These are phyloP conservation scores for Drosophila mimetica DNA, from an alignment of 2,888 invertebrate genomes.

Conservation along the genomic window DNA sequence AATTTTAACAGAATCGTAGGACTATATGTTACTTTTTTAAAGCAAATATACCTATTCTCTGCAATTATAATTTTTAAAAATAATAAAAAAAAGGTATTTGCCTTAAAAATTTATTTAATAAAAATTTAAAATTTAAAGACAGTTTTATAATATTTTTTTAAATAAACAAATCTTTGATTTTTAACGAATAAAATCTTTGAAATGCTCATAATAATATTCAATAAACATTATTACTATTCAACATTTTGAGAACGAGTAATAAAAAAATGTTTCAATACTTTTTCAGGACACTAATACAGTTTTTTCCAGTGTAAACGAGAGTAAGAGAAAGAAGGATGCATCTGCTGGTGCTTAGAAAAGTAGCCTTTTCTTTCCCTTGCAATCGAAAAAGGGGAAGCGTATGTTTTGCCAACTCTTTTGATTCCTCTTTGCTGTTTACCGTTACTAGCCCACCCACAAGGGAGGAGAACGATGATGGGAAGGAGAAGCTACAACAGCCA, in stretches of 20 bases:
- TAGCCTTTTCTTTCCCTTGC: slow-evolving; percentile 57
- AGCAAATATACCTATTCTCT: not conserved
- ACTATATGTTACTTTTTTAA: not conserved
- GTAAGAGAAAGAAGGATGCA: slow-evolving; percentile 28
- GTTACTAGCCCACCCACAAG: slow-evolving; percentile 44
- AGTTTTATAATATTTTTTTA: too few species aligned
- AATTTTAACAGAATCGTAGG: too few species aligned
- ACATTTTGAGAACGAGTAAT: too few species aligned
- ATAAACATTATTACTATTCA: too few species aligned
- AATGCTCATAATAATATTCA: too few species aligned
- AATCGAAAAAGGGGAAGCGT: slow-evolving; percentile 45
- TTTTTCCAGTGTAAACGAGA: slow-evolving; percentile 12
- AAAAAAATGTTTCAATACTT: too few species aligned
- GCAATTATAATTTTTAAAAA: not conserved
- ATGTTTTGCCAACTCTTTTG: slow-evolving; percentile 67
- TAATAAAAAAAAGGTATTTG: not conserved
- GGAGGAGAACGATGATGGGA: not conserved
- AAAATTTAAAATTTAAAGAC: too few species aligned
- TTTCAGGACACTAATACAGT: too few species aligned
- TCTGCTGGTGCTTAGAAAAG: slow-evolving; percentile 48
- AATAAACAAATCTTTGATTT: too few species aligned
- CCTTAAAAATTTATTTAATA: too few species aligned
- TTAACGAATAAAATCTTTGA: too few species aligned
- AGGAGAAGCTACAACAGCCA: slow-evolving; percentile 24
- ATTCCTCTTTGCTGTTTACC: slow-evolving; percentile 62